Conservation (phyloP, 2,113 vertebrate species). For the Psittacula cyanocephala region DNA sequence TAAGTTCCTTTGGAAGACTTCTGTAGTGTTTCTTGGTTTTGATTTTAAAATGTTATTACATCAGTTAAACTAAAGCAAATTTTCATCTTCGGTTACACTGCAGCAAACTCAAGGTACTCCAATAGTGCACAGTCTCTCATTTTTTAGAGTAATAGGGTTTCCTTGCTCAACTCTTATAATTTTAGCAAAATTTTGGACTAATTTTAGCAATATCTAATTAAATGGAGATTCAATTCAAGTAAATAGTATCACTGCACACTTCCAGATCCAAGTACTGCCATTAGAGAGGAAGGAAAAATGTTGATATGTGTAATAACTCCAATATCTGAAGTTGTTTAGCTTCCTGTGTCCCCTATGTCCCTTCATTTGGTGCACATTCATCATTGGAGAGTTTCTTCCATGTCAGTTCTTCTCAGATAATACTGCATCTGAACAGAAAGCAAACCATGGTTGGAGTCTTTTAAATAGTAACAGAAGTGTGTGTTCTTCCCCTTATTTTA, state of each 20-base stretch:
- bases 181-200: background rate
- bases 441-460: background rate
- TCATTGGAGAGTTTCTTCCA: background rate
- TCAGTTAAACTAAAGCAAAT: background rate
- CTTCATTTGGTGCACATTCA: background rate
- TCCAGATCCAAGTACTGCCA: background rate
- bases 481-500: background rate
- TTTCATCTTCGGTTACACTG: background rate
- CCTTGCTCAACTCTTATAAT: background rate
- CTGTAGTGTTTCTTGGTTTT: background rate
- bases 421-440: background rate
- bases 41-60: background rate
- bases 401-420: background rate
- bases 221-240: background rate
- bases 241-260: background rate
- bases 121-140: background rate
- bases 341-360: background rate
- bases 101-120: background rate
- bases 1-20: slow-evolving; percentile 32
- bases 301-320: background rate
- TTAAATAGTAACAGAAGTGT: background rate
- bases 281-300: background rate
- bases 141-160: background rate
- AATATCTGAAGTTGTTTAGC: background rate
- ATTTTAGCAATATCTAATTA: background rate